phyloP scores from a whole-genome alignment of 1,140 invertebrate genomes.

The Polypedilum pembai region DNA sequence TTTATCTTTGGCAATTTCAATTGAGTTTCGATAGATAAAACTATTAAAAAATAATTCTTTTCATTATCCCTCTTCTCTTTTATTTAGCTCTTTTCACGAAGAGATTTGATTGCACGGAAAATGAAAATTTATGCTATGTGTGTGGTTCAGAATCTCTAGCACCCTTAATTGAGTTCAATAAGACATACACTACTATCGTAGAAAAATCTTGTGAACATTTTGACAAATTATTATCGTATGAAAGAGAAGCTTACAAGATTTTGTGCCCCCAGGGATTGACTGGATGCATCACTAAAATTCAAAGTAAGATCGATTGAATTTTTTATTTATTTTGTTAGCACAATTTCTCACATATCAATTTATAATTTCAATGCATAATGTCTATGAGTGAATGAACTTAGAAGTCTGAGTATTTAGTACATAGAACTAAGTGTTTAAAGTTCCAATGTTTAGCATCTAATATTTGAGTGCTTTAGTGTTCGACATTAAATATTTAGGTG shows the following conservation, averaged over 20 bases:
- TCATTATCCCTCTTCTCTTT: not conserved
- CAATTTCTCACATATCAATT: too few relatives aligned
- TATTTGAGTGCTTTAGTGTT: too few relatives aligned
- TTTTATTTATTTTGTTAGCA: too few relatives aligned
- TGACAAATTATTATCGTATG: not conserved
- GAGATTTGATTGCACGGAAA: not conserved
- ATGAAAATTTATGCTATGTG: not conserved
- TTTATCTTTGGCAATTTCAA: too few relatives aligned
- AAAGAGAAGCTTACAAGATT: not conserved
- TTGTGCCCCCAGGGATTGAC: not conserved
- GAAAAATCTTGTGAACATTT: not conserved
- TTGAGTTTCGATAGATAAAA: too few relatives aligned
- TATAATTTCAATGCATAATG: too few relatives aligned
- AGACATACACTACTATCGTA: not conserved
- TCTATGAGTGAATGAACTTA: too few relatives aligned
- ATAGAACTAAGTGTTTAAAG: too few relatives aligned
- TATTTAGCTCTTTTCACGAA: not conserved
- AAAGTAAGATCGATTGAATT: not conserved
- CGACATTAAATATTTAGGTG: too few relatives aligned
- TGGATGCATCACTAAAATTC: not conserved
- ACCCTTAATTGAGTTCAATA: not conserved
- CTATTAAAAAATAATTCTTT: too few relatives aligned
- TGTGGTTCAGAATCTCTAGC: not conserved
- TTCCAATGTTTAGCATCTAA: too few relatives aligned
- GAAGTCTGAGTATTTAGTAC: too few relatives aligned